A percentile compares a stretch with the other conserved stretches of the same genome.
Evolutionary conservation across 2,113 vertebrate species (phyloP).

Genomic region (Prunella fulvescens): DNA sequence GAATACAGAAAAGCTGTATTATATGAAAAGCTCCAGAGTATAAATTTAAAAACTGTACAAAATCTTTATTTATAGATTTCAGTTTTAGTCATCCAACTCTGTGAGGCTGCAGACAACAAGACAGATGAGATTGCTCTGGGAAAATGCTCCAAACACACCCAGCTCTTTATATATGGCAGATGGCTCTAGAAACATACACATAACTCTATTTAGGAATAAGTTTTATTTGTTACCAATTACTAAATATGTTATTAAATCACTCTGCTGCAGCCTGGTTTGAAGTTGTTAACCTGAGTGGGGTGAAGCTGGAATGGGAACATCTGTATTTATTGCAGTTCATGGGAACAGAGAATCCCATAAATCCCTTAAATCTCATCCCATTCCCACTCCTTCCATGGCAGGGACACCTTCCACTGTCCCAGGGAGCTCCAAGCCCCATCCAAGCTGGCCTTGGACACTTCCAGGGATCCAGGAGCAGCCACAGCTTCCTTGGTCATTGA

Average conservation of each 20-base stretch:
- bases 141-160: slow-evolving; percentile 8
- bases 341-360: not conserved
- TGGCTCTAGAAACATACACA: not conserved
- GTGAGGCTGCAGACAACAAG: slow-evolving; percentile 29
- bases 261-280: not conserved
- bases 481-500: not conserved
- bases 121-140: slow-evolving; percentile 16
- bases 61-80: slow-evolving; percentile 39
- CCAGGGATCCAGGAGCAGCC: not conserved
- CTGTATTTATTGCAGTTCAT: not conserved
- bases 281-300: not conserved
- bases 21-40: not conserved
- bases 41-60: not conserved
- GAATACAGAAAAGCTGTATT: not conserved
- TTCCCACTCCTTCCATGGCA: not conserved
- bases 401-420: not conserved
- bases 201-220: not conserved
- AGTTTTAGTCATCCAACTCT: slow-evolving; percentile 20
- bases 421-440: accelerated
- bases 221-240: not conserved
- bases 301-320: not conserved
- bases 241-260: not conserved
- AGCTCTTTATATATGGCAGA: not conserved
- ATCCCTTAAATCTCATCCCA: not conserved
- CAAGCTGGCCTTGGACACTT: accelerated